A percentile compares a stretch with the other conserved stretches of the same genome.
Conservation (phyloP, 2,888 invertebrate genomes). For the Cancer borealis region DNA sequence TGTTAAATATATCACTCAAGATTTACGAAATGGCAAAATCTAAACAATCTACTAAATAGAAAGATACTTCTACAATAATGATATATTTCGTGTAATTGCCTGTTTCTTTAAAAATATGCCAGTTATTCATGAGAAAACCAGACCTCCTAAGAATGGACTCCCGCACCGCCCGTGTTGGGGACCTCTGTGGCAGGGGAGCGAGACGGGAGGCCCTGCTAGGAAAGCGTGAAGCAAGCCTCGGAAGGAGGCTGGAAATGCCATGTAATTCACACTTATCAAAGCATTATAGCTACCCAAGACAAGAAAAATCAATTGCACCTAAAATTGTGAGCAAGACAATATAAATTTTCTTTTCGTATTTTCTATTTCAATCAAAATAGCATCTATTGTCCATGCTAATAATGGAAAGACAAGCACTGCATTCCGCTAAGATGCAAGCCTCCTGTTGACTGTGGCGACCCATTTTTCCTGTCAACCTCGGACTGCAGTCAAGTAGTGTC, state of each 20-base stretch:
- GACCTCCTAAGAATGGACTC: constrained; percentile 22
- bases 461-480: constrained; percentile 23
- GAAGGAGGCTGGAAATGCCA: constrained; percentile 62
- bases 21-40: not conserved
- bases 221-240: constrained; percentile 70
- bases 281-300: constrained; percentile 55
- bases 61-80: constrained; percentile 26
- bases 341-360: constrained; percentile 48
- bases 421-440: constrained; percentile 47
- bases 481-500: constrained; percentile 55
- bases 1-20: not conserved
- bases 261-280: constrained; percentile 50
- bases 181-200: constrained; percentile 1
- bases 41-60: not conserved
- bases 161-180: constrained; percentile 6
- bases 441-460: not conserved
- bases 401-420: constrained; percentile 67
- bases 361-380: constrained; percentile 62
- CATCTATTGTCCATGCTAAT: constrained; percentile 68
- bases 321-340: constrained; percentile 71
- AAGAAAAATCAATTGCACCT: constrained; percentile 65
- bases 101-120: constrained; percentile 42
- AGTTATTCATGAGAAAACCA: not conserved
- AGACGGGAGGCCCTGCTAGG: constrained; percentile 45
- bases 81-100: not conserved